Percentiles rank a stretch among this genome's conserved stretches.
Conservation (phyloP, 2,888 invertebrate species). For the Cheiracanthium punctorium region DNA sequence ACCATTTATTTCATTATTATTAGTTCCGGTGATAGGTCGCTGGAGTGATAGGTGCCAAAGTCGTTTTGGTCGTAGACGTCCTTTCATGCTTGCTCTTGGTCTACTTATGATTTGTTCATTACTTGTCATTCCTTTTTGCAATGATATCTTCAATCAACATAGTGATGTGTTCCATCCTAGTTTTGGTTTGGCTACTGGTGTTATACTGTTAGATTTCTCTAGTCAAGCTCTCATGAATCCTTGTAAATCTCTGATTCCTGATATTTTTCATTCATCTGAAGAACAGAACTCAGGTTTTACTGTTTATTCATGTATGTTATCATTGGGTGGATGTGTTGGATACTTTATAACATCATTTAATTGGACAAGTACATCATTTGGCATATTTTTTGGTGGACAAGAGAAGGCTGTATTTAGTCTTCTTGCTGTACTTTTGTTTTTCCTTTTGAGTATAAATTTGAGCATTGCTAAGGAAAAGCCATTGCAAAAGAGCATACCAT, state of each 20-base stretch:
- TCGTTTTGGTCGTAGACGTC: constrained; percentile 76
- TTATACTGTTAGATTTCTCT: constrained; percentile 73
- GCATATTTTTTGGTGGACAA: constrained; percentile 71
- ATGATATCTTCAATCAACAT: constrained; percentile 71
- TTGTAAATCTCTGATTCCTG: constrained; percentile 74
- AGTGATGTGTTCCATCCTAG: constrained; percentile 49
- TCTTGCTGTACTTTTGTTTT: constrained; percentile 72
- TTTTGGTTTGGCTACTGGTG: constrained; percentile 72
- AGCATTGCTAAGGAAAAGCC: constrained; percentile 72
- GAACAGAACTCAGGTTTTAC: constrained; percentile 73
- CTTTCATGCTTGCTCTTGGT: constrained; percentile 77
- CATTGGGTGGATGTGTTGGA: constrained; percentile 74
- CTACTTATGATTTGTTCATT: constrained; percentile 76
- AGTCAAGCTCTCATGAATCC: constrained; percentile 74
- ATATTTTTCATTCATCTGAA: constrained; percentile 72
- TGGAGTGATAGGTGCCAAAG: constrained; percentile 77
- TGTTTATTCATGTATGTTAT: constrained; percentile 74
- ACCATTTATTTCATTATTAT: constrained; percentile 76
- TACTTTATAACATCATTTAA: constrained; percentile 74
- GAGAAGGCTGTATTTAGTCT: constrained; percentile 74
- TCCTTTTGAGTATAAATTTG: constrained; percentile 73
- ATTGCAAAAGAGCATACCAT: constrained; percentile 5
- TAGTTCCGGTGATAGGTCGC: constrained; percentile 77
- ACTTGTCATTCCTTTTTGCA: constrained; percentile 76
- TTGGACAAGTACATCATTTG: constrained; percentile 72